phyloP scores from a whole-genome alignment of 2,888 invertebrate genomes.

The Antitype chi region DNA sequence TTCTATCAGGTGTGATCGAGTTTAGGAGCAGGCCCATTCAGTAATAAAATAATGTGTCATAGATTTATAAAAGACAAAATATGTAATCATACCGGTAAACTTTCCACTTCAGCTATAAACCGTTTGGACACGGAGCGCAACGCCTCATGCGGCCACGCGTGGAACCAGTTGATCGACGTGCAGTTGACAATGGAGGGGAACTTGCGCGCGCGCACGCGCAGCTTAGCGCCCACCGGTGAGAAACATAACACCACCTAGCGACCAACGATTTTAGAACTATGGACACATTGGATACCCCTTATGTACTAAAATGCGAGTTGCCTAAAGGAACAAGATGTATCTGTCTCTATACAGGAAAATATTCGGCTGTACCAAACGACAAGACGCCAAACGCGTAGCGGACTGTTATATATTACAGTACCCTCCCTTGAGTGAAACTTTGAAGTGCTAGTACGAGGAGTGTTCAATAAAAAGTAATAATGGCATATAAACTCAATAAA shows the following conservation, averaged over 20 bases:
- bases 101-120: conserved; percentile 94
- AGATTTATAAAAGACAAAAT: neutral
- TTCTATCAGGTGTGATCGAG: too few relatives aligned
- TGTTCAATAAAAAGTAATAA: too few relatives aligned
- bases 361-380: neutral
- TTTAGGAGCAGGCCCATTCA: too few relatives aligned
- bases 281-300: neutral
- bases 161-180: conserved; percentile 98
- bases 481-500: too few relatives aligned
- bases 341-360: neutral
- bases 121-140: conserved; percentile 96
- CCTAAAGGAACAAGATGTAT: neutral
- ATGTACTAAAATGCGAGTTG: neutral
- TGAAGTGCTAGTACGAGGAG: too few relatives aligned
- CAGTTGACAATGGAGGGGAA: conserved; percentile 98
- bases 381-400: neutral
- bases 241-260: conserved; percentile 95
- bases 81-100: conserved; percentile 91
- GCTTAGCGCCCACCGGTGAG: conserved; percentile 97
- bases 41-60: too few relatives aligned
- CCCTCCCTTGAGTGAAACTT: neutral
- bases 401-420: neutral
- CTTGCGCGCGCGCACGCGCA: conserved; percentile 96
- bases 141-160: conserved; percentile 98
- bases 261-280: conserved; percentile 4